phyloP scores from a whole-genome alignment of 2,888 invertebrate species.

The Rosalia funebris region DNA sequence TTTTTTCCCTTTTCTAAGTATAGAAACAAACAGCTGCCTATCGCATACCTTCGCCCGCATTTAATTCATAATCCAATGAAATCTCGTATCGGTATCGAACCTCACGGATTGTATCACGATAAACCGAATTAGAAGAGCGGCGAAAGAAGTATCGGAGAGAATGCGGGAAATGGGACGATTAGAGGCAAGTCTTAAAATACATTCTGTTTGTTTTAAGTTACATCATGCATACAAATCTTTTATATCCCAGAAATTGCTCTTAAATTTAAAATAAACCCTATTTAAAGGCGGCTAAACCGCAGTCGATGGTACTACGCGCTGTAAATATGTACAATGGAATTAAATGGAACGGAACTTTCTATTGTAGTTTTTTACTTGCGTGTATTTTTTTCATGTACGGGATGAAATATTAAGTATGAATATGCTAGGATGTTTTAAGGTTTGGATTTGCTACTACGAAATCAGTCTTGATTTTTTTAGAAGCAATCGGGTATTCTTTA shows the following conservation, averaged over 20 bases:
- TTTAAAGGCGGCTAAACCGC: constrained; percentile 27
- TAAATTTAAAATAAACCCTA: constrained; percentile 32
- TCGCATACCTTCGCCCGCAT: no score
- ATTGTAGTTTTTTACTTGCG: background rate
- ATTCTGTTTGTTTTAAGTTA: constrained; percentile 42
- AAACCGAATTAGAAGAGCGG: background rate
- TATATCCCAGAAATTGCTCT: constrained; percentile 34
- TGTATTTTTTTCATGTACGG: no score
- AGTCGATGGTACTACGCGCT: constrained; percentile 21
- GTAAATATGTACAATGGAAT: constrained; percentile 12
- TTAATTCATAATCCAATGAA: no score
- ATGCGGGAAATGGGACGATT: constrained; percentile 8
- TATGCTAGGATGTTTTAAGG: no score
- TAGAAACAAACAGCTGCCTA: no score
- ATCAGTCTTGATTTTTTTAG: no score
- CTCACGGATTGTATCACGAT: background rate
- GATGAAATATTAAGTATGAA: no score
- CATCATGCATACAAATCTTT: constrained; percentile 34
- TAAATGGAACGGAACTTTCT: background rate
- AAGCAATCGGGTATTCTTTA: no score
- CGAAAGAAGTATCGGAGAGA: background rate
- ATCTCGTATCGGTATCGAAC: background rate
- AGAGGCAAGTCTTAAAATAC: constrained; percentile 41
- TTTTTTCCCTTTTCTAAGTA: no score
- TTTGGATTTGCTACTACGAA: no score